Percentiles rank a stretch among this genome's conserved stretches.
Evolutionary conservation across 2,113 vertebrate genomes (phyloP).

Genomic region (Smithornis capensis): DNA sequence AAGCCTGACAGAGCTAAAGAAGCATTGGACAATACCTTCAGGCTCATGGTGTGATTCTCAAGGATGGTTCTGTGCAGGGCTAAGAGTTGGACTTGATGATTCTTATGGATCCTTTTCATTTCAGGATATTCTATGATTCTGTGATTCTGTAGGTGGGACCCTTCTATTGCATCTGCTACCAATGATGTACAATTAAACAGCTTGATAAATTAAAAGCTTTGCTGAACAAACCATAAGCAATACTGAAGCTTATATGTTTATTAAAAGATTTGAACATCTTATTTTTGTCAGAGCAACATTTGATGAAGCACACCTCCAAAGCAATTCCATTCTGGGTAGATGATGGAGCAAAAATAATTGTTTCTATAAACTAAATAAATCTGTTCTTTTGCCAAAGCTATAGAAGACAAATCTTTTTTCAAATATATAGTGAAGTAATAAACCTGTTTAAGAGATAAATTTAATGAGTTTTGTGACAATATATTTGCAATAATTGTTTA

Average conservation of each 20-base stretch:
- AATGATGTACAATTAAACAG: not conserved
- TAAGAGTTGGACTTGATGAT: not conserved
- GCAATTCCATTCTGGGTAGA: slow-evolving; percentile 33
- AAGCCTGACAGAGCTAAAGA: not conserved
- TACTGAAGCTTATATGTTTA: not conserved
- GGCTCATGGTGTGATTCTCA: not conserved
- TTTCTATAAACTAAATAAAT: slow-evolving; percentile 71
- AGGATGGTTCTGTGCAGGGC: not conserved
- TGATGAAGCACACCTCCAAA: slow-evolving; percentile 33
- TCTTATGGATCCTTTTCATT: not conserved
- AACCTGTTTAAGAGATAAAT: slow-evolving; percentile 73
- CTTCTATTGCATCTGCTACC: slow-evolving; percentile 29
- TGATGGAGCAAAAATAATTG: slow-evolving; percentile 68
- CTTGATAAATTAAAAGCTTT: slow-evolving; percentile 60
- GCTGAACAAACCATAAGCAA: slow-evolving; percentile 56
- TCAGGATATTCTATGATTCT: not conserved
- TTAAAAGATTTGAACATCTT: slow-evolving; percentile 57
- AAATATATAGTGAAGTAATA: slow-evolving; percentile 71
- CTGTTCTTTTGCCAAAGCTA: slow-evolving; percentile 65
- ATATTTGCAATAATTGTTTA: slow-evolving; percentile 78
- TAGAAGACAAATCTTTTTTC: slow-evolving; percentile 74
- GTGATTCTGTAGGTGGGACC: not conserved
- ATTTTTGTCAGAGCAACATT: slow-evolving; percentile 25
- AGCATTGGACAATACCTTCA: not conserved
- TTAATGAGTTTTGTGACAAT: slow-evolving; percentile 65